A percentile compares a stretch with the other conserved stretches of the same genome.
These are phyloP conservation scores for Hippolais icterina DNA, from an alignment of 2,113 vertebrate genomes.

Conservation along the genomic window DNA sequence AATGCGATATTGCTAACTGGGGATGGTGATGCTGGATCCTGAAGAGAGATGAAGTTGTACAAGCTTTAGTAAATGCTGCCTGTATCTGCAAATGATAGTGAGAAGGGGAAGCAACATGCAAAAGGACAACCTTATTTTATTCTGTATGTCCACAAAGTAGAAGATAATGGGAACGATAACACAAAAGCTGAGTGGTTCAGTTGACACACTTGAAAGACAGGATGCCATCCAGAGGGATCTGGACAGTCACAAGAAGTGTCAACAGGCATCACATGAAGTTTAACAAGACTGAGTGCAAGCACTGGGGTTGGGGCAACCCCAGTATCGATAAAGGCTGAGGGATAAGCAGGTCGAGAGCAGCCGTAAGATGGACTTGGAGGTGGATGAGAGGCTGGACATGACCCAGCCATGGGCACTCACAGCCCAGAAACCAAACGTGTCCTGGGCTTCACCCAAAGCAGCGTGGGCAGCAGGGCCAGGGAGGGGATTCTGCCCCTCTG, in stretches of 20 bases:
- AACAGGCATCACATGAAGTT: background rate
- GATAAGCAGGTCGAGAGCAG: background rate
- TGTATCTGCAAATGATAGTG: background rate
- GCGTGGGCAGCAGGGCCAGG: accelerated
- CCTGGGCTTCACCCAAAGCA: background rate
- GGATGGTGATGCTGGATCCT: background rate
- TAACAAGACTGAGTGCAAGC: background rate
- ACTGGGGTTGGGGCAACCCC: background rate
- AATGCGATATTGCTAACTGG: background rate
- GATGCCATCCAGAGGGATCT: background rate
- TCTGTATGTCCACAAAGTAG: background rate
- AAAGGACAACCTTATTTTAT: background rate
- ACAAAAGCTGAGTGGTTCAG: background rate
- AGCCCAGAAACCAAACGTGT: accelerated
- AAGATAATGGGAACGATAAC: background rate
- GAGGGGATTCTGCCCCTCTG: background rate
- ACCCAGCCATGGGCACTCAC: accelerated
- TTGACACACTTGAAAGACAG: background rate
- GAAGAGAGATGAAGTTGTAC: background rate
- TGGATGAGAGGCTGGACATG: background rate
- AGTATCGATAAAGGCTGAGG: too few species aligned
- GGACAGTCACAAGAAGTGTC: background rate
- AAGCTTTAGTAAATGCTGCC: background rate
- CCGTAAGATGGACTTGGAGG: background rate
- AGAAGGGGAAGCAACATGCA: background rate